These are phyloP conservation scores for Camponotus pennsylvanicus DNA, from an alignment of 1,140 invertebrate genomes.

Conservation along the genomic window DNA sequence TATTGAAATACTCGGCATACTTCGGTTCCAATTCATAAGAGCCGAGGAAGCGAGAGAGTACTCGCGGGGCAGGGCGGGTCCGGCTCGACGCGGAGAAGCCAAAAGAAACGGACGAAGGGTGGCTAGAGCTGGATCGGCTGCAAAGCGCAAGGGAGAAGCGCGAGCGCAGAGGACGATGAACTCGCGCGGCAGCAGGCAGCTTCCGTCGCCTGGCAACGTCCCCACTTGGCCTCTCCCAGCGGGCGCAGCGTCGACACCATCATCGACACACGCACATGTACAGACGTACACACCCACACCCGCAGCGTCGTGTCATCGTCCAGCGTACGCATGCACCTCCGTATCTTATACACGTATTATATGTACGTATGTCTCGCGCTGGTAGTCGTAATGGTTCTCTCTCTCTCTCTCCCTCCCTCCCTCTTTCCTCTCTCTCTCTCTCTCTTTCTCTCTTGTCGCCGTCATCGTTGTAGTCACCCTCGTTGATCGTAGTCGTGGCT, in stretches of 20 bases:
- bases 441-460: constrained; percentile 33
- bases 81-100: constrained; percentile 32
- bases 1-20: not conserved
- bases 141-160: constrained; percentile 49
- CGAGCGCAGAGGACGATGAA: constrained; percentile 79
- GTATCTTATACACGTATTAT: not conserved
- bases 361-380: not conserved
- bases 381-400: constrained; percentile 7
- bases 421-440: constrained; percentile 29
- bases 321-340: not conserved
- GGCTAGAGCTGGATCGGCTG: constrained; percentile 37
- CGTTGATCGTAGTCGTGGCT: constrained; percentile 70
- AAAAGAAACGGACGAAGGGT: constrained; percentile 59
- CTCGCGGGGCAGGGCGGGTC: not conserved
- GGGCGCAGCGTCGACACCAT: constrained; percentile 43
- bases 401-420: constrained; percentile 9
- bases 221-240: constrained; percentile 42
- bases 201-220: constrained; percentile 84
- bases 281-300: not conserved
- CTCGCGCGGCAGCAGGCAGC: constrained; percentile 80
- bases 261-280: not conserved
- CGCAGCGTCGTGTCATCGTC: not conserved
- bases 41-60: constrained; percentile 29
- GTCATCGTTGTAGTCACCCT: constrained; percentile 70
- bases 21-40: constrained; percentile 30